These are phyloP conservation scores for Drosophila subsilvestris DNA, from an alignment of 2,888 invertebrate species.

Conservation along the genomic window DNA sequence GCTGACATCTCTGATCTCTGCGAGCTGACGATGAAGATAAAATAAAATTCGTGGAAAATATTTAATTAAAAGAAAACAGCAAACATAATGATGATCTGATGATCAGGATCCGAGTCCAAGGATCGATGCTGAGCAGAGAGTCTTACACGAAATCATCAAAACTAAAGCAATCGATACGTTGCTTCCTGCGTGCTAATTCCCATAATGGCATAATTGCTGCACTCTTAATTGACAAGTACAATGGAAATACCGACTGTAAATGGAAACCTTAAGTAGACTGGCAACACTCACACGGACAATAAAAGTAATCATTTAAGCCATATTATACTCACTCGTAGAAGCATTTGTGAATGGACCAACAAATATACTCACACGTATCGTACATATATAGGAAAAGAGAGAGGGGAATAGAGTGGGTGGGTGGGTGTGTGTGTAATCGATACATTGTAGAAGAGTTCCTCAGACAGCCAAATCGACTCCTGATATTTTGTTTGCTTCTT, in stretches of 20 bases:
- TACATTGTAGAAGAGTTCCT: background rate
- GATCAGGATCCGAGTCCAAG: too few relatives aligned
- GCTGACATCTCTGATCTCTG: slow-evolving; percentile 29
- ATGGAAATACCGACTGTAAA: too few relatives aligned
- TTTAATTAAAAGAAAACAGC: slow-evolving; percentile 38
- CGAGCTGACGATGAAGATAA: background rate
- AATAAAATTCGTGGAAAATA: slow-evolving; percentile 19
- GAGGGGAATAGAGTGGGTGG: too few relatives aligned
- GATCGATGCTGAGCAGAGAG: background rate
- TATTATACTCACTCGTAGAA: background rate
- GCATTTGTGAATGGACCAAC: background rate
- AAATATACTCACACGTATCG: too few relatives aligned
- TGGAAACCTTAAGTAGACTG: background rate
- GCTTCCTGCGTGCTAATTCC: background rate
- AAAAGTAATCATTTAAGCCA: background rate
- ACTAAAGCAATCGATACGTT: background rate
- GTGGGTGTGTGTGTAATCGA: background rate
- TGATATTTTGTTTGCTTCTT: background rate
- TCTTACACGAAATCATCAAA: too few relatives aligned
- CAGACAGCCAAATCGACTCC: background rate
- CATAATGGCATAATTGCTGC: background rate
- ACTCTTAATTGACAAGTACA: background rate
- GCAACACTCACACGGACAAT: background rate
- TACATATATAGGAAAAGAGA: rapidly evolving
- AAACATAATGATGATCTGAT: background rate